Conservation (phyloP, 2,113 vertebrate species). For the Pavo muticus region DNA sequence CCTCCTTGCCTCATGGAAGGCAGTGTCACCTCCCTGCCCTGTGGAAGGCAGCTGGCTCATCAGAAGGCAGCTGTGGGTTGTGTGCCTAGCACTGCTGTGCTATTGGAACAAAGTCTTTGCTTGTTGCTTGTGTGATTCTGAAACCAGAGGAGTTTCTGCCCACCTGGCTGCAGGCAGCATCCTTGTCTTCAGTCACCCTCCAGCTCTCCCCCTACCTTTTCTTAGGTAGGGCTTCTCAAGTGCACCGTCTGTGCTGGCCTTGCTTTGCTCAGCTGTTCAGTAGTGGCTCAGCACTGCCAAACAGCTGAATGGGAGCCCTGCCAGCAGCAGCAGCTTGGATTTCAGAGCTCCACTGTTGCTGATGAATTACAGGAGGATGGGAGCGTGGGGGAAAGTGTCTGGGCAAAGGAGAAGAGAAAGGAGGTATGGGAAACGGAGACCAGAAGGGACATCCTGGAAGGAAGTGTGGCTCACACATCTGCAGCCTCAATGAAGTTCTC, state of each 20-base stretch:
- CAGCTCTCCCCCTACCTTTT: not conserved
- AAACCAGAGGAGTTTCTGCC: not conserved
- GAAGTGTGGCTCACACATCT: conserved; percentile 48
- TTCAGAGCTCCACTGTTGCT: conserved; percentile 19
- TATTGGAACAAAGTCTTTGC: not conserved
- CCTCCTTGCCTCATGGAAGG: fast-evolving
- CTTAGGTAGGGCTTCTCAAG: not conserved
- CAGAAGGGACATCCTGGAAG: conserved; percentile 46
- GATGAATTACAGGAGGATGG: not conserved
- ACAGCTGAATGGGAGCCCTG: conserved; percentile 36
- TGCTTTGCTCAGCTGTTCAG: not conserved
- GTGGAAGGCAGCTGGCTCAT: fast-evolving
- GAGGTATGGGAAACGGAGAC: conserved; percentile 37
- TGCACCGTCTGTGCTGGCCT: not conserved
- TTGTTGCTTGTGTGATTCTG: not conserved
- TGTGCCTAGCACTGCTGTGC: not conserved
- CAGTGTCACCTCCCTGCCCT: not conserved
- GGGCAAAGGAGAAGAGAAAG: conserved; percentile 42
- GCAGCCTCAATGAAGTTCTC: conserved; percentile 23
- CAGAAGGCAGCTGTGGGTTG: not conserved
- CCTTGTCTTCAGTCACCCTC: not conserved
- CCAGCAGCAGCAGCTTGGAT: conserved; percentile 51
- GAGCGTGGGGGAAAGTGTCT: conserved; percentile 19
- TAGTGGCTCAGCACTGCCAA: not conserved
- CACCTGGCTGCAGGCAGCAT: not conserved